Percentiles rank a stretch among this genome's conserved stretches.
phyloP scores from a whole-genome alignment of 2,113 vertebrate species.

The Perca fluviatilis region DNA sequence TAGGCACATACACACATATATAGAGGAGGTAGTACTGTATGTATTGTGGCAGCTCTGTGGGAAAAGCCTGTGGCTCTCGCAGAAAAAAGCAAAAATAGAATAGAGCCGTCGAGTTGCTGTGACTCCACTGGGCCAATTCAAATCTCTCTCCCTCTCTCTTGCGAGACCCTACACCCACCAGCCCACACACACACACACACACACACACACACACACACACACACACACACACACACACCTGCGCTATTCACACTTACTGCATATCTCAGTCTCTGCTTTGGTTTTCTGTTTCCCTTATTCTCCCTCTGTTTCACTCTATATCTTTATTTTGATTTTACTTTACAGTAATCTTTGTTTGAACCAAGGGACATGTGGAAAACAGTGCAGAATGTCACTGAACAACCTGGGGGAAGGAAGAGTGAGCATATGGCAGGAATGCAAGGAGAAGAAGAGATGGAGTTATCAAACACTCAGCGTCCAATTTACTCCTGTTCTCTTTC shows the following conservation, averaged over 20 bases:
- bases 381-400: constrained; percentile 24
- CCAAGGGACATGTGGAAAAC: not conserved
- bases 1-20: constrained; percentile 12
- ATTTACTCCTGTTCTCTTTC: constrained; percentile 38
- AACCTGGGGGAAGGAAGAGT: not conserved
- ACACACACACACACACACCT: not conserved
- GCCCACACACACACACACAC: constrained; percentile 3
- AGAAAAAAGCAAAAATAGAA: constrained; percentile 75
- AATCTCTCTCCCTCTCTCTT: constrained; percentile 37
- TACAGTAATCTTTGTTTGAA: constrained; percentile 51
- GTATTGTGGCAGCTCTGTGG: constrained; percentile 65
- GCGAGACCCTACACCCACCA: constrained; percentile 2
- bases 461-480: constrained; percentile 48
- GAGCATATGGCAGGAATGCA: constrained; percentile 54
- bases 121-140: constrained; percentile 60
- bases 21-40: constrained; percentile 48
- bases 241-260: constrained; percentile 6
- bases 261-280: constrained; percentile 19
- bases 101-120: constrained; percentile 46
- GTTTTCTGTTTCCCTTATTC: constrained; percentile 1
- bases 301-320: not conserved
- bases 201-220: constrained; percentile 18
- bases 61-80: constrained; percentile 66
- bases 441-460: constrained; percentile 32
- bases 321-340: constrained; percentile 26